These are phyloP conservation scores for Urechis unicinctus DNA, from an alignment of 2,888 invertebrate genomes.

Conservation along the genomic window DNA sequence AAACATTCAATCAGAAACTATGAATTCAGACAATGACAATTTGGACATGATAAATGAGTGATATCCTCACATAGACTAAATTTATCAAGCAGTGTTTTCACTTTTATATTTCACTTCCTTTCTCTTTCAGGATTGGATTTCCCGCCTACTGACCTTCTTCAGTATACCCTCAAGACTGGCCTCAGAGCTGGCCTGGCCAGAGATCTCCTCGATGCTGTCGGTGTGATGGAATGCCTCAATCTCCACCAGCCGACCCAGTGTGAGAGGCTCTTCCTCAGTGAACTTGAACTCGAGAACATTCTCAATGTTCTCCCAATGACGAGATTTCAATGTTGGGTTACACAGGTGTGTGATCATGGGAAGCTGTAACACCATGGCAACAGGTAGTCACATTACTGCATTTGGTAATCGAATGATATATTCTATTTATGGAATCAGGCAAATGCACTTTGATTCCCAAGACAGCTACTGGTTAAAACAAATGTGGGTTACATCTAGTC, in stretches of 20 bases:
- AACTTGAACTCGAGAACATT: constrained; percentile 62
- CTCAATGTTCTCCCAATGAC: constrained; percentile 83
- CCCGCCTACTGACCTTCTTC: constrained; percentile 62
- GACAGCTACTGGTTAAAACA: not conserved
- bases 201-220: constrained; percentile 73
- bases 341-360: constrained; percentile 74
- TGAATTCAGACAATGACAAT: too few relatives aligned
- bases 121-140: too few relatives aligned
- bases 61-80: too few relatives aligned
- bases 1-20: too few relatives aligned
- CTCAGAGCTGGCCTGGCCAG: constrained; percentile 82
- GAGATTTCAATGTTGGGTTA: constrained; percentile 69
- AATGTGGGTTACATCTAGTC: too few relatives aligned
- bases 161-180: constrained; percentile 72
- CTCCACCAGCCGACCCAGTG: constrained; percentile 64
- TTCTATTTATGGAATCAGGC: not conserved
- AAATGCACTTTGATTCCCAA: not conserved
- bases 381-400: not conserved
- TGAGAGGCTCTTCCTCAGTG: constrained; percentile 64
- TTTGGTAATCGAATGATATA: not conserved
- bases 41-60: too few relatives aligned
- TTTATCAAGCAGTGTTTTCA: too few relatives aligned
- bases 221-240: constrained; percentile 69
- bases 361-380: constrained; percentile 28
- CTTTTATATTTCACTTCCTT: too few relatives aligned